phyloP scores from a whole-genome alignment of 2,113 vertebrate species.

The Trogon surrucura region DNA sequence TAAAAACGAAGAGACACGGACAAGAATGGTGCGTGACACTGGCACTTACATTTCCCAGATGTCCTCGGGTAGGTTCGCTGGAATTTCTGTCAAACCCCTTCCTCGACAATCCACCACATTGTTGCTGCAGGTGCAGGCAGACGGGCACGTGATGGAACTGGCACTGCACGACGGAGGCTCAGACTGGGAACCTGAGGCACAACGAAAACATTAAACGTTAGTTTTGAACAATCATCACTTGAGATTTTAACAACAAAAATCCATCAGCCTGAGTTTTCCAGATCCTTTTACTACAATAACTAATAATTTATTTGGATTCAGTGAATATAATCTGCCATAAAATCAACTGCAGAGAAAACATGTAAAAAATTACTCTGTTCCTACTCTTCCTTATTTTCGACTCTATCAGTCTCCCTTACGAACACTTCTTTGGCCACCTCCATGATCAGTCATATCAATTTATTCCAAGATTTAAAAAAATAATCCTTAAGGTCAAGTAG shows the following conservation, averaged over 20 bases:
- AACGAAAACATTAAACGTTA: not conserved
- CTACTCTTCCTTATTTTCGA: not conserved
- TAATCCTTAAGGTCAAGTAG: not conserved
- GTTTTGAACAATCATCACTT: not conserved
- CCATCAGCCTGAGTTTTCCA: not conserved
- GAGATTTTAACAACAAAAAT: not conserved
- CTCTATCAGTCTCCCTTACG: not conserved
- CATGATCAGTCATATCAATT: not conserved
- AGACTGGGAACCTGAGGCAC: constrained; percentile 78
- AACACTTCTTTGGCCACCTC: not conserved
- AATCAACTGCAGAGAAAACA: not conserved
- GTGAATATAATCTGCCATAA: not conserved
- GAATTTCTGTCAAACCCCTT: constrained; percentile 91
- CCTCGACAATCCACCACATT: constrained; percentile 96
- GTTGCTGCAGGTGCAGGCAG: constrained; percentile 94
- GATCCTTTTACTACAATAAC: not conserved
- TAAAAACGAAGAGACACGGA: not conserved
- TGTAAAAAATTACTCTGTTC: not conserved
- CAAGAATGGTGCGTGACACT: not conserved
- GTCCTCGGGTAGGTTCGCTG: constrained; percentile 92
- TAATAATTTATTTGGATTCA: not conserved
- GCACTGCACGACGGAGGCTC: constrained; percentile 88
- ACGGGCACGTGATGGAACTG: constrained; percentile 89
- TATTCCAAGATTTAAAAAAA: not conserved
- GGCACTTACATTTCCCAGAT: constrained; percentile 95